phyloP scores from a whole-genome alignment of 2,113 vertebrate genomes.

The Hypanus sabinus region DNA sequence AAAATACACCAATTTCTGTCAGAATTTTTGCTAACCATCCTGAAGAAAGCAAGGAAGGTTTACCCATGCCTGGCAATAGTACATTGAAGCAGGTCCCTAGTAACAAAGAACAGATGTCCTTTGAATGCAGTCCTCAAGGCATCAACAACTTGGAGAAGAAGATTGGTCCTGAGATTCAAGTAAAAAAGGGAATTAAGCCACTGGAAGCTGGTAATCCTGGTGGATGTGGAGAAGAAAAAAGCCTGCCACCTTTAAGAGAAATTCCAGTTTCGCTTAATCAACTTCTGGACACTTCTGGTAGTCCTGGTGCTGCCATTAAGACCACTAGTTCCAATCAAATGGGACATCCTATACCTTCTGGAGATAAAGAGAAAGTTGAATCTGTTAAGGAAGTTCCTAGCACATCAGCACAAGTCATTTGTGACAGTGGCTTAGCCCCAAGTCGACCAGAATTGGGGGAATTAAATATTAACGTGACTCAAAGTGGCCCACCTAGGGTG shows the following conservation, averaged over 20 bases:
- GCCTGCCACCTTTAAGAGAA: conserved; percentile 69
- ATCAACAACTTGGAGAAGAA: conserved; percentile 60
- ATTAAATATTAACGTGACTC: conserved; percentile 57
- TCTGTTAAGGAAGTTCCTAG: neutral
- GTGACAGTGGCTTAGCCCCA: neutral
- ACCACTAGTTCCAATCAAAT: conserved; percentile 45
- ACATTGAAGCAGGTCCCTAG: conserved; percentile 55
- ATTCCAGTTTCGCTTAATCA: conserved; percentile 87
- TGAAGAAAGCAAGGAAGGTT: conserved; percentile 67
- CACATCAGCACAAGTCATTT: neutral
- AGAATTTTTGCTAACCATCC: conserved; percentile 53
- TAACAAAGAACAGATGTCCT: conserved; percentile 63
- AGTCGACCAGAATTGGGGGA: neutral
- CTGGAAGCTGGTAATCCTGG: conserved; percentile 53
- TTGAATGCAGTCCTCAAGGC: conserved; percentile 56
- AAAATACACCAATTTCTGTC: conserved; percentile 53
- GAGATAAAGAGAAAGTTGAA: conserved; percentile 7
- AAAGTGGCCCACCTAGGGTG: conserved; percentile 66
- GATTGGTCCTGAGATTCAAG: conserved; percentile 62
- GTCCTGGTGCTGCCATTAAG: conserved; percentile 66
- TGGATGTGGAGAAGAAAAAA: conserved; percentile 60
- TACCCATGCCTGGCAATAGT: conserved; percentile 54
- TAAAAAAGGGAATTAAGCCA: conserved; percentile 56
- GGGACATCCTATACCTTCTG: neutral
- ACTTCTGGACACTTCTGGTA: conserved; percentile 78